phyloP scores from a whole-genome alignment of 2,797 vertebrate species.

The Rhinogobio ventralis region DNA sequence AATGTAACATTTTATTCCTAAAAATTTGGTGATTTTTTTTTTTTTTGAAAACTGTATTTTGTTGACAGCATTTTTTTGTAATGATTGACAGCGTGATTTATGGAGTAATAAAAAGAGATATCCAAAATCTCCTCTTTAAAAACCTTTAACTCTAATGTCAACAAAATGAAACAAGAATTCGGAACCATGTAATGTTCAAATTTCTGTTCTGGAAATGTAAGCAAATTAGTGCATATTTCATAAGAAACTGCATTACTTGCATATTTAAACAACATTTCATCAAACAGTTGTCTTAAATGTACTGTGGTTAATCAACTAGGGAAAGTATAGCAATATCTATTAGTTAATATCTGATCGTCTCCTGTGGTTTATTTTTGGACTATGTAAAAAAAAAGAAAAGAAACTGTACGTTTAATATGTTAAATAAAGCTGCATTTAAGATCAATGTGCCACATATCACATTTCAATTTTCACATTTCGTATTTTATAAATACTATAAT shows the following conservation, averaged over 20 bases:
- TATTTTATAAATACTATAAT: neutral
- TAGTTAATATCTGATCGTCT: neutral
- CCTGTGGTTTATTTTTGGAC: neutral
- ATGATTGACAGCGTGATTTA: too few species aligned
- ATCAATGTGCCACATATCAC: neutral
- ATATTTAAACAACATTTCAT: neutral
- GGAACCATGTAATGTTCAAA: too few species aligned
- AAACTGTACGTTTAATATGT: neutral
- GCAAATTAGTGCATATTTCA: too few species aligned
- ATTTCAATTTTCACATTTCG: neutral
- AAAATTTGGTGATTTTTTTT: too few species aligned
- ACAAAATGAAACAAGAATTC: too few species aligned
- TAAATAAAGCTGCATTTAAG: neutral
- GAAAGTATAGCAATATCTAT: neutral
- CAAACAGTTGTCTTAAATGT: neutral
- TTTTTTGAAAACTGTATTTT: too few species aligned
- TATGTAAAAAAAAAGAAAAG: neutral
- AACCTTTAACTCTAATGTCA: too few species aligned
- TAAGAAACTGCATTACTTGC: neutral
- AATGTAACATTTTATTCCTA: too few species aligned
- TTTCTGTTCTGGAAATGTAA: too few species aligned
- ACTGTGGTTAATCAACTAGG: neutral
- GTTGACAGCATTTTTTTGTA: too few species aligned
- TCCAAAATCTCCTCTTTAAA: too few species aligned
- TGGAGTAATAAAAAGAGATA: too few species aligned